phyloP scores from a whole-genome alignment of 2,888 invertebrate genomes.

The Galeruca laticollis region DNA sequence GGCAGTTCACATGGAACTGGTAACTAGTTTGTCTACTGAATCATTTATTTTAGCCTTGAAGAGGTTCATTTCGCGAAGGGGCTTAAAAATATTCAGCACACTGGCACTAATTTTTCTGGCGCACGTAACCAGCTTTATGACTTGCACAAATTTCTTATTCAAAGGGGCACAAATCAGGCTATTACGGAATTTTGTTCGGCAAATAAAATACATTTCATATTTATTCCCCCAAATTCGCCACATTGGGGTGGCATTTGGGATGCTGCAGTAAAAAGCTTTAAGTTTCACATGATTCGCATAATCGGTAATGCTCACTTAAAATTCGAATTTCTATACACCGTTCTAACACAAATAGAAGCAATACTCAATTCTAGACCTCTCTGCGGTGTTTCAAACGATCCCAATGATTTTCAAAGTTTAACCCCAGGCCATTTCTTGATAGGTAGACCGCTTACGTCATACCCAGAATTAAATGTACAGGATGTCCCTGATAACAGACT shows the following conservation, averaged over 20 bases:
- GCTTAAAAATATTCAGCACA: constrained; percentile 2
- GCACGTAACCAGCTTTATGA: constrained; percentile 2
- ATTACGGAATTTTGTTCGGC: constrained; percentile 44
- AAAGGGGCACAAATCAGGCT: neutral
- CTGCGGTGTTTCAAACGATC: too few relatives aligned
- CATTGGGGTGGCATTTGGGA: constrained; percentile 59
- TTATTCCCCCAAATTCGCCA: constrained; percentile 47
- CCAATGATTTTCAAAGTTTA: too few relatives aligned
- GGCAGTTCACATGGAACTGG: constrained; percentile 20
- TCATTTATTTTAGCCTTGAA: constrained; percentile 11
- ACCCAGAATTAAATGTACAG: neutral
- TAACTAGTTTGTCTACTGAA: neutral
- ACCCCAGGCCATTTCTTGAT: too few relatives aligned
- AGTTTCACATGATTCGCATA: constrained; percentile 51
- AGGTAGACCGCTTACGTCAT: too few relatives aligned
- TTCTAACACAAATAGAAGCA: too few relatives aligned
- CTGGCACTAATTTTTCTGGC: constrained; percentile 26
- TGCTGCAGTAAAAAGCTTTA: constrained; percentile 53
- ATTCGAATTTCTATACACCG: too few relatives aligned
- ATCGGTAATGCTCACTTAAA: constrained; percentile 46
- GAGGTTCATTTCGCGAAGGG: constrained; percentile 19
- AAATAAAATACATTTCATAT: constrained; percentile 43
- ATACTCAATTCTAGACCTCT: too few relatives aligned
- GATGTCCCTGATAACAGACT: too few relatives aligned
- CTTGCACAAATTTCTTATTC: neutral